Evolutionary conservation across 2,797 vertebrate species (phyloP), one percentile per base, ranked within the genome.

Genomic region (Siniperca undulata): DNA sequence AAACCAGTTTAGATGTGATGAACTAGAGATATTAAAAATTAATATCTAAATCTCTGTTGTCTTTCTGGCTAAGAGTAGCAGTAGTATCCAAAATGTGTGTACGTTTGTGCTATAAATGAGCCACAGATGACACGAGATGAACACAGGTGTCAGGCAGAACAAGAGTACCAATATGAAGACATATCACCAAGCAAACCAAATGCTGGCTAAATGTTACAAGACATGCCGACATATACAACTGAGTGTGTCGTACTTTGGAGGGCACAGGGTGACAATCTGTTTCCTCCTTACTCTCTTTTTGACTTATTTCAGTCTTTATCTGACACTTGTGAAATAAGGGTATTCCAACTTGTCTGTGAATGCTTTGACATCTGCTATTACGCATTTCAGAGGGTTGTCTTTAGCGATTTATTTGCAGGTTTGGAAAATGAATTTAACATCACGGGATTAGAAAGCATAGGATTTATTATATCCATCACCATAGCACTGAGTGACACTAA

Each of bases 341-440:
- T 87, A 90, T 93, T 91, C 82, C 89, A 83, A 88, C 84, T 91
- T 90, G 88, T 90, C 94, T 90, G 78, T 27, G 74, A 82, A 91
- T 82, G 89, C 87, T 22, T 61, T 94, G 94, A 94, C 93, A 94
- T 94, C 89, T 88, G 86, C 92, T 93, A 93, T 94, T 94, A 92
- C 81, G 58, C 90, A 87, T 94, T 91, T 94, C 90, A 90, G 93
- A 93, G 88, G 88, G 91, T 91, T 93, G 93, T 95, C 93, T 93
- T 91, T 40, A 61, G 78, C 88, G 94, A 95, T 95, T 95, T 95
- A 95, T 93, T 94, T 94, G 92, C 92, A 91, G 87, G 91, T 94
- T 95, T 89, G 83, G 90, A 93, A 96, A 96, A 96, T 94, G 91
- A 95, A 96, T 96, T 95, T 92, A 93, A 95, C 95, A 96, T 95